phyloP scores from a whole-genome alignment of 2,888 invertebrate genomes.

The Dione vanillae region DNA sequence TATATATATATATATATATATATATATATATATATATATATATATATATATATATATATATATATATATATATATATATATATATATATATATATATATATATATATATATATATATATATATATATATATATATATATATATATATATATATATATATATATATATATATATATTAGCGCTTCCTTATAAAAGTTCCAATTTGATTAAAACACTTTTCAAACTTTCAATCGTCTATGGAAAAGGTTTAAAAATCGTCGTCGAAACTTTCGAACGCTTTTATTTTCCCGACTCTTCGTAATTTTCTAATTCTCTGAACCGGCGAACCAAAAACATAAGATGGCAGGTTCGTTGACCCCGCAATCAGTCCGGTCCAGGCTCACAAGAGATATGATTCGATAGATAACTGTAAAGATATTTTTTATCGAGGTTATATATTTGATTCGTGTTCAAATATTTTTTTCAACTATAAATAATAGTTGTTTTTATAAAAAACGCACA shows the following conservation, averaged over 20 bases:
- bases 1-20: no score
- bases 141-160: no score
- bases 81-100: no score
- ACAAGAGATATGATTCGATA: slow-evolving; percentile 78
- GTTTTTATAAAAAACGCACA: slow-evolving; percentile 35
- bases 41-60: no score
- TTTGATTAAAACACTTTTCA: not conserved
- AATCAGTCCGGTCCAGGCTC: slow-evolving; percentile 64
- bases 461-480: slow-evolving; percentile 45
- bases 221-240: slow-evolving; percentile 22
- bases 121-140: no score
- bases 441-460: slow-evolving; percentile 59
- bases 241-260: slow-evolving; percentile 30
- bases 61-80: no score
- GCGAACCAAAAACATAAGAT: slow-evolving; percentile 66
- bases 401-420: slow-evolving; percentile 79
- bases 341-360: slow-evolving; percentile 62
- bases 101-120: no score
- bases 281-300: slow-evolving; percentile 53
- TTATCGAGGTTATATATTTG: slow-evolving; percentile 74
- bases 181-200: not conserved
- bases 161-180: no score
- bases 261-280: slow-evolving; percentile 28
- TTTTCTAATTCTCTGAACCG: slow-evolving; percentile 62
- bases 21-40: no score